phyloP scores from a whole-genome alignment of 2,797 vertebrate genomes.

The Hemitrygon akajei region DNA sequence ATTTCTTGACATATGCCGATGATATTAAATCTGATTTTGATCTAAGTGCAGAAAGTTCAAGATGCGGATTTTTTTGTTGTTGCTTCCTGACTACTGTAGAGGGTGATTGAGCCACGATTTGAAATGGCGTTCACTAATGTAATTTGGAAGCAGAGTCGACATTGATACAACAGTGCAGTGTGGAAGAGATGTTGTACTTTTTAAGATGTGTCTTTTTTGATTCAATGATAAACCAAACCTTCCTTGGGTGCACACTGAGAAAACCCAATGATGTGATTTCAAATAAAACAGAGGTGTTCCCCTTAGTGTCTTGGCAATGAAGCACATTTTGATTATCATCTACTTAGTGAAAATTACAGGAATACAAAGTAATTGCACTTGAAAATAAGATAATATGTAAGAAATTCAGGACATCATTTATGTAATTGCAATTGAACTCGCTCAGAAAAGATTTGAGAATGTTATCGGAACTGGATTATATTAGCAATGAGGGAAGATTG shows the following conservation, averaged over 20 bases:
- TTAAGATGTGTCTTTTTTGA: not conserved
- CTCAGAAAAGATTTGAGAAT: no score
- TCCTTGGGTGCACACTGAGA: not conserved
- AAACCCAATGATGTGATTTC: not conserved
- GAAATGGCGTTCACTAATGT: not conserved
- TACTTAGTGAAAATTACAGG: not conserved
- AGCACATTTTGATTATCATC: not conserved
- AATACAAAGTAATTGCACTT: not conserved
- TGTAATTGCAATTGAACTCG: no score
- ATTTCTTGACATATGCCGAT: no score
- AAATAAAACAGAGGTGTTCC: not conserved
- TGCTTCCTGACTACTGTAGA: no score
- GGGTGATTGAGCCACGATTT: no score
- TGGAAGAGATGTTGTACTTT: not conserved
- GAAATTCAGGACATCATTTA: not conserved
- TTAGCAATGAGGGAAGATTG: no score
- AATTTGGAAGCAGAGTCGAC: no score
- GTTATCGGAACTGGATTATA: no score
- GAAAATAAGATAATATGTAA: not conserved
- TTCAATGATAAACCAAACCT: not conserved
- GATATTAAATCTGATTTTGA: no score
- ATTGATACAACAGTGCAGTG: not conserved
- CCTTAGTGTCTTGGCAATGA: not conserved
- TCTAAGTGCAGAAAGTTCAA: no score
- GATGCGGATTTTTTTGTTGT: no score